phyloP scores from a whole-genome alignment of 2,888 invertebrate genomes.

The Ischnus inquisitorius region DNA sequence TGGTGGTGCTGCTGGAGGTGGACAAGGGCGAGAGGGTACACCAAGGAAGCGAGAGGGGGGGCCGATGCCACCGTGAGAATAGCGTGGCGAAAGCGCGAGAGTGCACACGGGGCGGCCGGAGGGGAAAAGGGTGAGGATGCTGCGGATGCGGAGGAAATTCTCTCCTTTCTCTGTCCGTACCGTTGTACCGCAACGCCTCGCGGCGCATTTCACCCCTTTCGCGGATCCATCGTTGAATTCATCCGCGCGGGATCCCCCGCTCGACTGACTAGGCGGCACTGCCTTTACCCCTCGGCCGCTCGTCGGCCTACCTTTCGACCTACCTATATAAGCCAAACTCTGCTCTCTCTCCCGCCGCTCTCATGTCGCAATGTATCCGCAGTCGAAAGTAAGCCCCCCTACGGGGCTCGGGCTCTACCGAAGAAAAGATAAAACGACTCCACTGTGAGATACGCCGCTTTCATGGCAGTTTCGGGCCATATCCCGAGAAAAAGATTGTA shows the following conservation, averaged over 20 bases:
- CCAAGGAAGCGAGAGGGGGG: slow-evolving; percentile 38
- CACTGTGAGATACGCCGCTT: slow-evolving; percentile 3
- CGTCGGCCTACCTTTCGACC: slow-evolving; percentile 32
- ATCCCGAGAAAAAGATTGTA: slow-evolving; percentile 28
- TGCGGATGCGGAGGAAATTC: slow-evolving; percentile 80
- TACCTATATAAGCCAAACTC: slow-evolving; percentile 8
- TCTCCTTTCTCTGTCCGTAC: slow-evolving; percentile 41
- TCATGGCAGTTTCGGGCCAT: slow-evolving; percentile 12
- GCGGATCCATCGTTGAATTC: slow-evolving; percentile 68
- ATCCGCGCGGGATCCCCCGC: slow-evolving; percentile 49
- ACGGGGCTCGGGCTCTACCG: slow-evolving; percentile 32
- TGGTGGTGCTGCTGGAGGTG: slow-evolving; percentile 70
- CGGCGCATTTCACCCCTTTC: slow-evolving; percentile 80
- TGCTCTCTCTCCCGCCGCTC: slow-evolving; percentile 59
- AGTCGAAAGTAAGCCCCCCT: slow-evolving; percentile 76
- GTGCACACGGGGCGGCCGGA: slow-evolving; percentile 25
- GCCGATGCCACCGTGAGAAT: slow-evolving; percentile 65
- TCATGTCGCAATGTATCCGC: slow-evolving; percentile 84
- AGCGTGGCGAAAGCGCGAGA: slow-evolving; percentile 62
- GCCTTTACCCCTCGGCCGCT: slow-evolving; percentile 54
- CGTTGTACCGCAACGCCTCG: slow-evolving; percentile 81
- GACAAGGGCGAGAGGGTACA: slow-evolving; percentile 71
- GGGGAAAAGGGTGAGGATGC: slow-evolving; percentile 77
- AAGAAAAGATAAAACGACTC: slow-evolving; percentile 51
- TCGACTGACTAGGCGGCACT: slow-evolving; percentile 38